Conservation (phyloP, 2,797 vertebrate genomes). For the Ptychadena robeensis region DNA sequence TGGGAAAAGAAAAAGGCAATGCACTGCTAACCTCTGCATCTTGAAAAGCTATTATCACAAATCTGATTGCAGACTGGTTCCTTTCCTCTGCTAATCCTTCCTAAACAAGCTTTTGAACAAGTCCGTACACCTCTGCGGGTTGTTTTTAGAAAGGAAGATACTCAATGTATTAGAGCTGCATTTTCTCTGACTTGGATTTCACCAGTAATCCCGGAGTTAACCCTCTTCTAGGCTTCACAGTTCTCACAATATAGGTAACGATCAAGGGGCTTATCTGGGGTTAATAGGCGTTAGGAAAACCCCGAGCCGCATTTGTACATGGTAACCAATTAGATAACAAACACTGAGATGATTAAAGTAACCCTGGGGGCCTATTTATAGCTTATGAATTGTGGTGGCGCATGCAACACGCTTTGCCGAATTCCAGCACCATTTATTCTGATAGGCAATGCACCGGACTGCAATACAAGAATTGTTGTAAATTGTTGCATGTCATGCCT, state of each 20-base stretch:
- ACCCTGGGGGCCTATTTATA: no score
- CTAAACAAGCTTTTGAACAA: slow-evolving; percentile 50
- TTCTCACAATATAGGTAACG: background rate
- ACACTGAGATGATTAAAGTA: background rate
- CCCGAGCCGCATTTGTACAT: background rate
- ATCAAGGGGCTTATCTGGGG: background rate
- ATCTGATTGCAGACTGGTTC: slow-evolving; percentile 46
- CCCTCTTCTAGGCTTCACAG: background rate
- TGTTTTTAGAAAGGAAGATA: slow-evolving; percentile 47
- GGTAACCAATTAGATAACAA: background rate
- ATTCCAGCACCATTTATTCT: no score
- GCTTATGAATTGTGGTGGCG: no score
- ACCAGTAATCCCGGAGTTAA: slow-evolving; percentile 38
- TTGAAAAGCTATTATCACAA: slow-evolving; percentile 56
- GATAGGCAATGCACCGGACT: no score
- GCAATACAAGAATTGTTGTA: no score
- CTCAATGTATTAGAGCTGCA: slow-evolving; percentile 21
- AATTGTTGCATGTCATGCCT: no score
- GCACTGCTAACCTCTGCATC: slow-evolving; percentile 38
- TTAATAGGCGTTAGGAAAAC: background rate
- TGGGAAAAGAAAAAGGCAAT: background rate
- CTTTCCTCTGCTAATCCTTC: slow-evolving; percentile 51
- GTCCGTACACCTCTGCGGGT: slow-evolving; percentile 44
- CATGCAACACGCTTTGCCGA: no score
- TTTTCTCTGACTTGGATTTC: slow-evolving; percentile 37